Conservation (phyloP, 2,888 invertebrate species). For the Geophilus truncorum region DNA sequence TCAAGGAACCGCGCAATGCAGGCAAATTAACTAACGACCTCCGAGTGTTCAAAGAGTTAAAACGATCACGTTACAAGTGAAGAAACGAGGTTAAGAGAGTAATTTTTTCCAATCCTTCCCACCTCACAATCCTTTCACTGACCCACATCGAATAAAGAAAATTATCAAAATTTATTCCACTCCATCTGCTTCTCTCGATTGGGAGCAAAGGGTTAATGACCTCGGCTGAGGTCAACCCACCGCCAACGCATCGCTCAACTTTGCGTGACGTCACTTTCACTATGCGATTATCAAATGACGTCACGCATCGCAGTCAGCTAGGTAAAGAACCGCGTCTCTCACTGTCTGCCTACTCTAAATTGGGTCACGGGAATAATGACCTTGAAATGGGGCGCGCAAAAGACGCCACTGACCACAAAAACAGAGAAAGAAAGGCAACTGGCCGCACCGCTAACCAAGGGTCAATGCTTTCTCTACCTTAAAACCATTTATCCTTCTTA, state of each 20-base stretch:
- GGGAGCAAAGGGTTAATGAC: constrained; percentile 17
- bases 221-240: constrained; percentile 8
- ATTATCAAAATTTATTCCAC: constrained; percentile 3
- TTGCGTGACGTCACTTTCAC: constrained; percentile 21
- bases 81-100: constrained; percentile 14
- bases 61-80: neutral
- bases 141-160: constrained; percentile 19
- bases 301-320: neutral
- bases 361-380: constrained; percentile 30
- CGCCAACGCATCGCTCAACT: neutral
- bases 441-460: neutral
- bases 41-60: constrained; percentile 1
- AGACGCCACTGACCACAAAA: constrained; percentile 25
- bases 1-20: constrained; percentile 28
- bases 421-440: constrained; percentile 22
- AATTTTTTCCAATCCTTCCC: neutral
- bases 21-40: constrained; percentile 8
- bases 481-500: no score
- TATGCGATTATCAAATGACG: constrained; percentile 5
- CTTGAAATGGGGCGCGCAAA: constrained; percentile 29
- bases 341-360: constrained; percentile 15
- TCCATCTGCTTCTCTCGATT: constrained; percentile 1
- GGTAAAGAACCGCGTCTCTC: constrained; percentile 28
- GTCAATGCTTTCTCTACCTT: neutral
- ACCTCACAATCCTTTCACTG: constrained; percentile 2